Evolutionary conservation across 2,888 invertebrate genomes (phyloP), one percentile per base, ranked within the genome.

Genomic region (Cryptocephalus primarius): DNA sequence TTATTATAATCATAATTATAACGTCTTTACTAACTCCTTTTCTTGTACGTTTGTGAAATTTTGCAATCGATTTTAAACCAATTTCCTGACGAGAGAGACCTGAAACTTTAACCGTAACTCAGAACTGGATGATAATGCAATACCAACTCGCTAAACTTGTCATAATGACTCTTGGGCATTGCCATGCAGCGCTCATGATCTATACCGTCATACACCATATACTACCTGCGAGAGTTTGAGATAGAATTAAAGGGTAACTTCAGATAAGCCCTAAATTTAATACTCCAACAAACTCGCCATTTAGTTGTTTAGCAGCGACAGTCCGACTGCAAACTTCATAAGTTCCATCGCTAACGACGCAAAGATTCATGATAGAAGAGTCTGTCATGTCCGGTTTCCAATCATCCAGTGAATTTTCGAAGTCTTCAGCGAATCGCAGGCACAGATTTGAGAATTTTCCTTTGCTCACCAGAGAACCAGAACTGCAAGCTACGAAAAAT

Each of bases 341-440:
- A 1, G 96, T 96, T 11, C 99, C 99, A 70, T 95, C 94, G 9
- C 95, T 96, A n/a, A 99, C 99, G 45, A 92, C 88, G 72, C 97
- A 96, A 39, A 92, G 77, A 68, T 93, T 93, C 83, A 89, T 85
- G 46, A 85, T 83, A 48, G 79, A 79, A 9, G 79, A 75, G 61
- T 89, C 89, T 44, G 76, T 80, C 65, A 83, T 78, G 61, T 89
- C 86, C 1, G 96, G 96, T 69, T 93, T 93, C 96, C 96, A 96
- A 69, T 96, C 96, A 66, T 96, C 95, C 59, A 94, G 75, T 32
- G 91, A 90, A 0, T 92, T 90, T 72, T 96, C 94, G 72, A 96
- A 95, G 70, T 97, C 96, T 61, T 96, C 94, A 0, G 95, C 92
- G 73, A 99, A 97, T 44, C 96, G 80, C 57, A 97, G 75, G 66